A percentile compares a stretch with the other conserved stretches of the same genome.
phyloP scores from a whole-genome alignment of 2,888 invertebrate genomes.

The Syrphus vitripennis region DNA sequence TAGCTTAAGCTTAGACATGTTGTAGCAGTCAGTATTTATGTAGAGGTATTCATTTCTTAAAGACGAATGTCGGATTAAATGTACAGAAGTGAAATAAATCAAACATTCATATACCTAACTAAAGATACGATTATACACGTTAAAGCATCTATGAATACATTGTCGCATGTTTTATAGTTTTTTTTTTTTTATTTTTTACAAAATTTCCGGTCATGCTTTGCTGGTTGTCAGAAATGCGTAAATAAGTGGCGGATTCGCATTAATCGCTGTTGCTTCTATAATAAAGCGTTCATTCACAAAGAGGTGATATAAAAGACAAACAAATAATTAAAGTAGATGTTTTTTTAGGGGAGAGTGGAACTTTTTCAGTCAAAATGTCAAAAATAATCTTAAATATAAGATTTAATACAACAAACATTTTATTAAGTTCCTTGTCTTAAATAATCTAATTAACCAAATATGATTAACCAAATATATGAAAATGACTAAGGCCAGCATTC shows the following conservation, averaged over 20 bases:
- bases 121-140: background rate
- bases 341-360: background rate
- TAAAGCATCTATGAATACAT: background rate
- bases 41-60: background rate
- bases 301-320: background rate
- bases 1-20: background rate
- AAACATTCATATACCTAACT: background rate
- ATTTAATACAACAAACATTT: no score
- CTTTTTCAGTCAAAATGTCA: background rate
- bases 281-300: slow-evolving; percentile 28
- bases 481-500: no score
- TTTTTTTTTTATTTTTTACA: slow-evolving; percentile 12
- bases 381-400: no score
- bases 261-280: slow-evolving; percentile 58
- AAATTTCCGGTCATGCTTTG: slow-evolving; percentile 58
- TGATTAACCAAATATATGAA: no score
- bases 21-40: background rate
- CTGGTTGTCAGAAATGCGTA: slow-evolving; percentile 39
- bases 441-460: no score
- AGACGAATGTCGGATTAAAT: background rate
- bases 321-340: background rate
- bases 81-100: slow-evolving; percentile 12
- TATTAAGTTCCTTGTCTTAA: no score
- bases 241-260: slow-evolving; percentile 43
- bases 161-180: background rate